These are phyloP conservation scores for Procavia capensis DNA, from an alignment of 2,113 vertebrate species.

Conservation along the genomic window DNA sequence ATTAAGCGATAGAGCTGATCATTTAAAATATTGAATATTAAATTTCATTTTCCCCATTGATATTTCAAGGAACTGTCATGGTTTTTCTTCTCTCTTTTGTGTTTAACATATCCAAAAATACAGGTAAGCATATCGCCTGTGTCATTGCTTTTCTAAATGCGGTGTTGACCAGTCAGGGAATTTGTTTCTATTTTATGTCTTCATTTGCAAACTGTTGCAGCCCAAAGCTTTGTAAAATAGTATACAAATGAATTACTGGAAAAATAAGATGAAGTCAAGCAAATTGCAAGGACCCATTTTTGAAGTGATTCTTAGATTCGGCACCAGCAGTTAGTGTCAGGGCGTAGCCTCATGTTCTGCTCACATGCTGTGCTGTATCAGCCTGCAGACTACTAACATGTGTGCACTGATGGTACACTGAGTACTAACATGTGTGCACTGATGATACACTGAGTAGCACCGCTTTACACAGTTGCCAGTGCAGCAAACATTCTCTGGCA, in stretches of 20 bases:
- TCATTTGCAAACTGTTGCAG: neutral
- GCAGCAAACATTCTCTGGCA: neutral
- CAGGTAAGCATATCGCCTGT: neutral
- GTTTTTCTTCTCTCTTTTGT: neutral
- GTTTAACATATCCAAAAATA: neutral
- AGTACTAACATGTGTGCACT: fast-evolving
- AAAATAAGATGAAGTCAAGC: neutral
- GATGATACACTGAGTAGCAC: neutral
- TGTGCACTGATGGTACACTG: too few species aligned
- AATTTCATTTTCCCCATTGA: slow-evolving; percentile 46
- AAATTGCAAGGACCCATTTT: neutral
- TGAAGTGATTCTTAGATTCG: neutral
- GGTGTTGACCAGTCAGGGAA: neutral
- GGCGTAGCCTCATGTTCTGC: neutral
- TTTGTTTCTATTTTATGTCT: neutral
- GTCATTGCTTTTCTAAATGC: neutral
- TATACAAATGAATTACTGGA: neutral
- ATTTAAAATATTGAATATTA: slow-evolving; percentile 60
- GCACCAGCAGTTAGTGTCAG: neutral
- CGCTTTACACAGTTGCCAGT: neutral
- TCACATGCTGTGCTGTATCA: fast-evolving
- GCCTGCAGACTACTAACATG: too few species aligned
- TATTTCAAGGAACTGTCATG: neutral
- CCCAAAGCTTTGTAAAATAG: neutral
- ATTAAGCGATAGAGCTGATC: slow-evolving; percentile 39